Conservation (phyloP, 2,888 invertebrate genomes). For the Apomyelois bistriatella region DNA sequence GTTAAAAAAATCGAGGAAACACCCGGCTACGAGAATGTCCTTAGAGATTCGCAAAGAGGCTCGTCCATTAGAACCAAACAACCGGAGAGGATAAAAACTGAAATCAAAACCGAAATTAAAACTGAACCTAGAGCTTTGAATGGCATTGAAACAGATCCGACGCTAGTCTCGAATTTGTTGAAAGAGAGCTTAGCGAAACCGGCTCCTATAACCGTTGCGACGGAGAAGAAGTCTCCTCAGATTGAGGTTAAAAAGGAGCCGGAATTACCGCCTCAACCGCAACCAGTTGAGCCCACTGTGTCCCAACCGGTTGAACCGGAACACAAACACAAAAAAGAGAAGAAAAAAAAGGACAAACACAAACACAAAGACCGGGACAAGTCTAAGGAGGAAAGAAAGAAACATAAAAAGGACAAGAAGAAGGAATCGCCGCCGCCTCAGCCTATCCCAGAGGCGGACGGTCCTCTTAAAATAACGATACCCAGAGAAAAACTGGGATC, state of each 20-base stretch:
- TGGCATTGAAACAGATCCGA: slow-evolving; percentile 86
- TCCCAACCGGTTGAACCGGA: slow-evolving; percentile 43
- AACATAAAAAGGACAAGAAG: slow-evolving; percentile 84
- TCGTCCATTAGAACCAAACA: slow-evolving; percentile 54
- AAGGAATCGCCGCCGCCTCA: slow-evolving; percentile 43
- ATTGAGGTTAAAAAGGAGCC: slow-evolving; percentile 52
- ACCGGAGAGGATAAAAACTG: slow-evolving; percentile 43
- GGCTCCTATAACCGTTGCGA: slow-evolving; percentile 63
- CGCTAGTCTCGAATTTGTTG: slow-evolving; percentile 84
- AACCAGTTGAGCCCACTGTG: slow-evolving; percentile 25
- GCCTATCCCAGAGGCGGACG: slow-evolving; percentile 40
- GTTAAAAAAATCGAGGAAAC: slow-evolving; percentile 82
- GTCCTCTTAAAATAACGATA: slow-evolving; percentile 63
- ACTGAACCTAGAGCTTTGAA: slow-evolving; percentile 61
- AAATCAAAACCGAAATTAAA: slow-evolving; percentile 39
- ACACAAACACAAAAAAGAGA: slow-evolving; percentile 37
- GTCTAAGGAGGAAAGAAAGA: slow-evolving; percentile 85
- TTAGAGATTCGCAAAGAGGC: slow-evolving; percentile 75
- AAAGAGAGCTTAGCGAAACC: slow-evolving; percentile 82
- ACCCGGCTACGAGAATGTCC: slow-evolving; percentile 81
- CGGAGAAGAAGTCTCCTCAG: slow-evolving; percentile 53
- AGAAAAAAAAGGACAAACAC: slow-evolving; percentile 83
- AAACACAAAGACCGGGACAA: slow-evolving; percentile 89
- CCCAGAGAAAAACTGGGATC: slow-evolving; percentile 63
- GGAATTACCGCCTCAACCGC: slow-evolving; percentile 31